Evolutionary conservation across 2,888 invertebrate species (phyloP).

Genomic region (Diarsia brunnea): DNA sequence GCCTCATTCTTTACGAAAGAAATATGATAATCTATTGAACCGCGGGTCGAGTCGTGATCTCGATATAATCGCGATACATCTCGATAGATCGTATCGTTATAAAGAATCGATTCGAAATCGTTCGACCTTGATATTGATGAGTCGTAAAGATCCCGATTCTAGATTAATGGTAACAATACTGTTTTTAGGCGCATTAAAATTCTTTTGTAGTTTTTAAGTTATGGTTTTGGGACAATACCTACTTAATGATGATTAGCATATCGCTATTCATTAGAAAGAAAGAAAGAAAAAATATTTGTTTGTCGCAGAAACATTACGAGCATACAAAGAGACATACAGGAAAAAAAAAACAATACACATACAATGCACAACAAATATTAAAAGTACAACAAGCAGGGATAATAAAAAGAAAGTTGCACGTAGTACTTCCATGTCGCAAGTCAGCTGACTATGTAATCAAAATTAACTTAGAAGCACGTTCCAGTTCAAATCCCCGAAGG

Average conservation of each 20-base stretch:
- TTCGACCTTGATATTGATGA: constrained; percentile 81
- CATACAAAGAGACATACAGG: too few relatives aligned
- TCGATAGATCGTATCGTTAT: constrained; percentile 80
- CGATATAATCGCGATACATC: constrained; percentile 75
- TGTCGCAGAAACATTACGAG: too few relatives aligned
- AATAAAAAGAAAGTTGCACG: too few relatives aligned
- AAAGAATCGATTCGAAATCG: constrained; percentile 81
- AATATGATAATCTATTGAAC: constrained; percentile 81
- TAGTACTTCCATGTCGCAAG: constrained; percentile 3
- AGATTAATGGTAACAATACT: constrained; percentile 76
- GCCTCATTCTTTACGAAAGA: constrained; percentile 66
- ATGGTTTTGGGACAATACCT: constrained; percentile 44
- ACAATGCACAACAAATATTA: too few relatives aligned
- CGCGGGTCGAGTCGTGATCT: constrained; percentile 81
- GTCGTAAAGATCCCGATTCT: constrained; percentile 73
- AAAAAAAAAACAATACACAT: too few relatives aligned
- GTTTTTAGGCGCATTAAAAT: constrained; percentile 67
- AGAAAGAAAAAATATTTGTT: too few relatives aligned
- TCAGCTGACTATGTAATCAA: background rate
- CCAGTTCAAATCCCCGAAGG: background rate
- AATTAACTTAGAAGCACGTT: background rate
- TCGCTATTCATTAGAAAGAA: background rate
- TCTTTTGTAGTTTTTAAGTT: constrained; percentile 57
- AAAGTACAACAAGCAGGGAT: too few relatives aligned
- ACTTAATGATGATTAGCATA: background rate